Base-by-base conservation (phyloP, 2,113 vertebrate species). In the Natator depressus region DNA sequence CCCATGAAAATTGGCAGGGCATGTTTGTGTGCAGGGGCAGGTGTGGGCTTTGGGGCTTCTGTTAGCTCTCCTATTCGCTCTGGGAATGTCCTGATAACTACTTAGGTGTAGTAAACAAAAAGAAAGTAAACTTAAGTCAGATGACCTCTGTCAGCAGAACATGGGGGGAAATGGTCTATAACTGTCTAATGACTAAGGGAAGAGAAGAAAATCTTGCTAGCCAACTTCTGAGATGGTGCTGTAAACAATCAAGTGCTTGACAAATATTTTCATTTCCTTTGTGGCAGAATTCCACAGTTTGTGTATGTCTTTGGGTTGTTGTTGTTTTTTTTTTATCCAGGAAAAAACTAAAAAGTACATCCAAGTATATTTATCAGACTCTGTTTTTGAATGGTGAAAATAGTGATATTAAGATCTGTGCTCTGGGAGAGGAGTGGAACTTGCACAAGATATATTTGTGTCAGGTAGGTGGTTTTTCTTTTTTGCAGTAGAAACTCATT, bases 401-500 rank as follows among this genome's bases (percentile, higher is more conserved):
- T 97, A 99, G 99, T 25, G 99, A 99, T 84, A 98, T 99, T 97
- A 98, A 99, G 38, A 99, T 99, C 50, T 99, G 99, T 94, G 99
- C 99, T 16, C 98, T 99, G 95, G 99, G 99, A 89, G 99, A 99
- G 97, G 99, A 99, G 82, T 99, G 99, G 99, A 99, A 99, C 95
- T 98, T 99, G 93, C 99, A 99, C 96, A 99, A 99, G 98, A 98
- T 99, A 12, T 99, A 99, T 94, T 98, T 99, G 91, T 99, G 99
- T 86, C 99, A 99, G 99, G 99, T 99, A 97, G 97, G 98, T 80
- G 14, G 1, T 17, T 51, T 69, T 69, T 57, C 24, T 38, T 12
- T 1, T 35, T 69, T 0, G 0, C n/a, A 9, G 0, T 1, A 20
- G 51, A 3, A 82, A 2, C n/a, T 31, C 1, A n/a, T 88, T 80